Conservation (phyloP, 2,113 vertebrate genomes). For the Neotoma lepida region DNA sequence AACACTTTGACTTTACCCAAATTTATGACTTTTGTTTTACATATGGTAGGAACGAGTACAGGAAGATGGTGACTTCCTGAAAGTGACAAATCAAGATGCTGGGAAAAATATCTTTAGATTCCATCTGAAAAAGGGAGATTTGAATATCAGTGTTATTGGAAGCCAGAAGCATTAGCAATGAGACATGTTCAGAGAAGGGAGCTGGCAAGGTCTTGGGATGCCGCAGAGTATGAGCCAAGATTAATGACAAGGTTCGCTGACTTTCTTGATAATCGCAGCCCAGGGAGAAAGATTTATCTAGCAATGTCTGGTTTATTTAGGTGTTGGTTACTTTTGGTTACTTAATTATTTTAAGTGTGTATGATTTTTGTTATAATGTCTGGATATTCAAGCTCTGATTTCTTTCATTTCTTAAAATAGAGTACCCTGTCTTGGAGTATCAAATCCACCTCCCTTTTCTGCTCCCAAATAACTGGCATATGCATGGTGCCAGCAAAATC, state of each 20-base stretch:
- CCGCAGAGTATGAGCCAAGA: neutral
- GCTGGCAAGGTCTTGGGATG: neutral
- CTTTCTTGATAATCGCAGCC: neutral
- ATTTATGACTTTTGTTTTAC: conserved; percentile 70
- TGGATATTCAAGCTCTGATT: neutral
- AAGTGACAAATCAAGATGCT: conserved; percentile 52
- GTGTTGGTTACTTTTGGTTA: conserved; percentile 17
- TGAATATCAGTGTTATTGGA: neutral
- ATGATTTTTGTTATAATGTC: neutral
- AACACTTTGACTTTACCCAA: conserved; percentile 40
- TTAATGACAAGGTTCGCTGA: neutral
- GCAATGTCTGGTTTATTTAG: neutral
- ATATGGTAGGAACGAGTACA: conserved; percentile 22
- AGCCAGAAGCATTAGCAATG: neutral
- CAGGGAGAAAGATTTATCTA: neutral
- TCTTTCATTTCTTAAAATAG: conserved; percentile 51
- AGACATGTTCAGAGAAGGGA: neutral
- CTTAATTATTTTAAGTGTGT: conserved; percentile 22
- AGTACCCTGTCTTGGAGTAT: neutral
- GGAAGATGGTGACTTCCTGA: conserved; percentile 40
- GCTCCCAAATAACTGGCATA: neutral
- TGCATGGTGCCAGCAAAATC: neutral
- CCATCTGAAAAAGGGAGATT: conserved; percentile 11
- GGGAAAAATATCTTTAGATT: conserved; percentile 13
- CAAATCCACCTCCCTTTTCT: neutral